These are phyloP conservation scores for Malurus elegans DNA, from an alignment of 2,113 vertebrate genomes.

Conservation along the genomic window DNA sequence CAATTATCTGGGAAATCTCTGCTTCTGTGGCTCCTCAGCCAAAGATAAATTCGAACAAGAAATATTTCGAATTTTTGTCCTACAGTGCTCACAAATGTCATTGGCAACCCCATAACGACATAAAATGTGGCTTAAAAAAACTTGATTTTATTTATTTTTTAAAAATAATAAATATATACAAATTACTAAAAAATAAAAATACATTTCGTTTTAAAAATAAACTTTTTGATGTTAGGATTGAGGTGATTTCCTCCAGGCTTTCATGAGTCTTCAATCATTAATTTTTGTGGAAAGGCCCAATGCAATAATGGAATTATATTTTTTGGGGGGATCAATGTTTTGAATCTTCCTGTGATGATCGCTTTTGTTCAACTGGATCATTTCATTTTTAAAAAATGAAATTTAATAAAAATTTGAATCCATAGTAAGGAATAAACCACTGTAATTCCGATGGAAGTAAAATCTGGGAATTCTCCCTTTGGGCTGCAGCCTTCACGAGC, in stretches of 20 bases:
- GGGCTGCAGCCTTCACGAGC: neutral
- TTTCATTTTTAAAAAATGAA: neutral
- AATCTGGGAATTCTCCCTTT: neutral
- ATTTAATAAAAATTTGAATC: neutral
- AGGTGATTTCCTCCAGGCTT: neutral
- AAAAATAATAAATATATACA: neutral
- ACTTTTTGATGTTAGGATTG: neutral
- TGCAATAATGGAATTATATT: neutral
- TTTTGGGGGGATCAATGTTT: neutral
- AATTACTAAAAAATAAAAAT: too few species aligned
- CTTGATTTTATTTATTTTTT: neutral
- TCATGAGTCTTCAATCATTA: neutral
- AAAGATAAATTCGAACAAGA: neutral
- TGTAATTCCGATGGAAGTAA: neutral
- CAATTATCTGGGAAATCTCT: neutral
- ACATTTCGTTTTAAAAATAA: too few species aligned
- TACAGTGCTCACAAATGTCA: neutral
- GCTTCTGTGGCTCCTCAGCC: neutral
- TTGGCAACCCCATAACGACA: neutral
- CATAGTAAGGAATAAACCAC: neutral
- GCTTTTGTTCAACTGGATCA: neutral
- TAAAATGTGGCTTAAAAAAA: neutral
- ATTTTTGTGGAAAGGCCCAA: neutral
- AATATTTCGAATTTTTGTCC: neutral
- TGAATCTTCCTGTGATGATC: neutral